Base-by-base conservation (phyloP, 2,888 invertebrate genomes). In the Scrobipalpa costella region DNA sequence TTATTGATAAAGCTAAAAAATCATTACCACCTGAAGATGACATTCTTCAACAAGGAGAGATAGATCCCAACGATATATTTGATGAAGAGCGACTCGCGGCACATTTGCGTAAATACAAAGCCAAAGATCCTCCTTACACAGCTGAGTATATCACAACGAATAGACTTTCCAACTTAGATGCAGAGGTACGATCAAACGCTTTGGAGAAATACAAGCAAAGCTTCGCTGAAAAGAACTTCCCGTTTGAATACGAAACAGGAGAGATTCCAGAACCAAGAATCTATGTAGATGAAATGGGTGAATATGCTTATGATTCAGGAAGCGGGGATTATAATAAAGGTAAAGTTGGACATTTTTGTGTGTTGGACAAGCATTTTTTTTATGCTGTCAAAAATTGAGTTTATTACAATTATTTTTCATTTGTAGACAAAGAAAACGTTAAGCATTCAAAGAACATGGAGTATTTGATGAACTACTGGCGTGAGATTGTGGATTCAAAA, bases 261-360 rank as follows among this genome's bases (percentile, higher is more conserved):
- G 90, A 90, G 17, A 73, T 92, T 50, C 89, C 92, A 7, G 93
- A 94, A 76, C 90, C 89, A 15, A 86, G 93, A 63, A 92, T 93
- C 69, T 93, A 94, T 72, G 86, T 87, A 64, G 92, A 90, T 44
- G 85, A 83, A n/a, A 66, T 80, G n/a, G 90, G 88, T 49, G 90
- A 88, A 60, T 79, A 82, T 52, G 78, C 84, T 2, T 78, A 85
- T 58, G 92, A 92, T 61, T 70, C 81, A 60, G 92, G 90, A 9
- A 92, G 89, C 70, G 90, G 90, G 2, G 90, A 92, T 69, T 85
- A 80, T 67, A 80, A 82, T 63, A 88, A 86, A 84, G 89, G 90
- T 90, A 81, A 69, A 33, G 34, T 2, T 7, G 7, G 2, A 55
- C 8, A 8, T 13, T 52, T 15, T 33, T 19, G 15, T 40, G 15